Conservation (phyloP, 2,113 vertebrate genomes). For the Pterocles orientalis region DNA sequence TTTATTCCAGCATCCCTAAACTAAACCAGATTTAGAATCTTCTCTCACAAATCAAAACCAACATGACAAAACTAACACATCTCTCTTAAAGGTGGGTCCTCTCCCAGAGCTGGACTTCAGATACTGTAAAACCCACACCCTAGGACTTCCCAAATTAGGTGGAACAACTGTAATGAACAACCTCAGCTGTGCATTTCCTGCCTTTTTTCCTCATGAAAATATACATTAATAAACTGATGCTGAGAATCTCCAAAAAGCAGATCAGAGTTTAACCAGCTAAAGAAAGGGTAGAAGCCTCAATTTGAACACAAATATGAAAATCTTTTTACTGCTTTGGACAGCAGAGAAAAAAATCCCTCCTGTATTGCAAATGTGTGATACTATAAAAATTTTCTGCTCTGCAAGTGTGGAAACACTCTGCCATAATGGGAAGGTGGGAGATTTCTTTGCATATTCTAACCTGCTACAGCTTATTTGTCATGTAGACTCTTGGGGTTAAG, state of each 20-base stretch:
- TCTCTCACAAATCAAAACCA: background rate
- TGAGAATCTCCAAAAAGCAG: background rate
- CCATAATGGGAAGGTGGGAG: background rate
- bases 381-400: background rate
- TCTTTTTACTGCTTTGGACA: background rate
- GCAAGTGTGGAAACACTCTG: background rate
- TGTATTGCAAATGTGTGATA: background rate
- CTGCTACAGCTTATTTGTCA: background rate
- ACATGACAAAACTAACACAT: background rate
- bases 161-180: background rate
- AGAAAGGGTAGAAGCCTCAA: background rate
- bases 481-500: background rate
- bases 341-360: background rate
- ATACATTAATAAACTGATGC: background rate
- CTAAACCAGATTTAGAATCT: background rate
- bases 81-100: background rate
- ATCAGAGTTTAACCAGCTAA: background rate
- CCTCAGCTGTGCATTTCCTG: background rate
- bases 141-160: background rate
- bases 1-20: background rate
- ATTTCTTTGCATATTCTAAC: background rate
- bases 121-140: background rate
- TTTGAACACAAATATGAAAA: background rate
- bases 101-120: background rate
- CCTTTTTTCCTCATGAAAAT: background rate